Percentiles rank a stretch among this genome's conserved stretches.
phyloP scores from a whole-genome alignment of 2,113 vertebrate genomes.

The Paracanthobrama guichenoti region DNA sequence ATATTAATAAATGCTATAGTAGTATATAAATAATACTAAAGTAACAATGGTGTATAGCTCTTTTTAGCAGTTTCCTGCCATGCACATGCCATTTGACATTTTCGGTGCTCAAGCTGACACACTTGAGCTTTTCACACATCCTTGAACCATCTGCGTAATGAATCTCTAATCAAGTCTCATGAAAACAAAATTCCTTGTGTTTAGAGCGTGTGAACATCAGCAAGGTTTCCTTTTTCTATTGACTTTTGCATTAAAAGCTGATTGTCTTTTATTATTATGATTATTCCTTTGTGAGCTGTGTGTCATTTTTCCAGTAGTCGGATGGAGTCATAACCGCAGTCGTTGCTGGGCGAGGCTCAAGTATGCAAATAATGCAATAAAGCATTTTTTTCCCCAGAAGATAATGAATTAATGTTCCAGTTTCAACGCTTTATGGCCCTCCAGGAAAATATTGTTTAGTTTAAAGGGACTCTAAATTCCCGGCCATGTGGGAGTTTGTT shows the following conservation, averaged over 20 bases:
- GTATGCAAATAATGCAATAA: conserved; percentile 16
- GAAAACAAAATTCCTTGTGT: background rate
- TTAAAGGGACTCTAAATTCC: conserved; percentile 5
- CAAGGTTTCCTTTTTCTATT: background rate
- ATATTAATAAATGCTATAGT: background rate
- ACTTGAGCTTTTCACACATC: background rate
- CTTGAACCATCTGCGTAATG: background rate
- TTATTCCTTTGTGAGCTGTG: background rate
- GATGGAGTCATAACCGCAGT: conserved; percentile 9
- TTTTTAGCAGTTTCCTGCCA: background rate
- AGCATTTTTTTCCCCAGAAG: background rate
- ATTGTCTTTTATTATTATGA: background rate
- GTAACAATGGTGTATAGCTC: background rate
- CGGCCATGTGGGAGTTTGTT: conserved; percentile 9
- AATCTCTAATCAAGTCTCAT: background rate
- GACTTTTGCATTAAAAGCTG: background rate
- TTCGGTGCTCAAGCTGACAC: background rate
- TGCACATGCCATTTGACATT: background rate
- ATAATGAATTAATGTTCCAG: background rate
- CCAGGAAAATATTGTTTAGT: conserved; percentile 11
- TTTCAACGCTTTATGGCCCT: background rate
- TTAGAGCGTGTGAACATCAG: background rate
- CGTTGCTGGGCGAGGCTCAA: conserved; percentile 4
- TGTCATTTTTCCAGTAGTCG: background rate
- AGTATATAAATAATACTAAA: background rate